Evolutionary conservation across 2,888 invertebrate genomes (phyloP).

Genomic region (Heliconius ismenius): DNA sequence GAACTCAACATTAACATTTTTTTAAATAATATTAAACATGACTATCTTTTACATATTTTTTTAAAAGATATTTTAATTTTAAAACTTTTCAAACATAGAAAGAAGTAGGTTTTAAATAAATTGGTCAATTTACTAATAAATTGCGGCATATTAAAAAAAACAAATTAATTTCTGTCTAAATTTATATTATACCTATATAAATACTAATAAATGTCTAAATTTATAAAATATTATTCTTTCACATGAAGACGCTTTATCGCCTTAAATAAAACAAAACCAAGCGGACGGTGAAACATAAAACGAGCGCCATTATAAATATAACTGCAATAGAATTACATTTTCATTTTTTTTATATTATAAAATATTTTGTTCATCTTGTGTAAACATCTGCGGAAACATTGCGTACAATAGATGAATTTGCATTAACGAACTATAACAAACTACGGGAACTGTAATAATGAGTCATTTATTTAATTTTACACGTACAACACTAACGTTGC

Average conservation of each 20-base stretch:
- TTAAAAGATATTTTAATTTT: too few species aligned
- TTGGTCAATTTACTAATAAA: too few species aligned
- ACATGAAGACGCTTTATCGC: neutral
- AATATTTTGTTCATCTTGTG: constrained; percentile 37
- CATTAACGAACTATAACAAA: constrained; percentile 47
- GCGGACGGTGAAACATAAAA: neutral
- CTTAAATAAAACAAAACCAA: constrained; percentile 5
- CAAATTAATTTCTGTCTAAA: neutral
- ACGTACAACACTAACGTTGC: constrained; percentile 40
- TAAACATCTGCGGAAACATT: constrained; percentile 44
- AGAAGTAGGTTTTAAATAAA: neutral
- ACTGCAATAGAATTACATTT: constrained; percentile 17
- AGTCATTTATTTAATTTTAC: constrained; percentile 51
- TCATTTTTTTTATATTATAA: constrained; percentile 20
- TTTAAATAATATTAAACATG: neutral
- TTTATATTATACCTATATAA: neutral
- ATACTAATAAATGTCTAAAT: neutral
- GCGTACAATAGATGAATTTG: constrained; percentile 45
- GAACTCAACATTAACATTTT: too few species aligned
- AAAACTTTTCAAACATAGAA: neutral
- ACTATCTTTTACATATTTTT: too few species aligned
- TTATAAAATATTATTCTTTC: neutral
- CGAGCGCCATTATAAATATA: constrained; percentile 11
- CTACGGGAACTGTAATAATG: constrained; percentile 47
- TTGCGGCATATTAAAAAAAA: too few species aligned